Percentiles rank a stretch among this genome's conserved stretches.
These are phyloP conservation scores for Periphyllus acericola DNA, from an alignment of 2,888 invertebrate species.

Conservation along the genomic window DNA sequence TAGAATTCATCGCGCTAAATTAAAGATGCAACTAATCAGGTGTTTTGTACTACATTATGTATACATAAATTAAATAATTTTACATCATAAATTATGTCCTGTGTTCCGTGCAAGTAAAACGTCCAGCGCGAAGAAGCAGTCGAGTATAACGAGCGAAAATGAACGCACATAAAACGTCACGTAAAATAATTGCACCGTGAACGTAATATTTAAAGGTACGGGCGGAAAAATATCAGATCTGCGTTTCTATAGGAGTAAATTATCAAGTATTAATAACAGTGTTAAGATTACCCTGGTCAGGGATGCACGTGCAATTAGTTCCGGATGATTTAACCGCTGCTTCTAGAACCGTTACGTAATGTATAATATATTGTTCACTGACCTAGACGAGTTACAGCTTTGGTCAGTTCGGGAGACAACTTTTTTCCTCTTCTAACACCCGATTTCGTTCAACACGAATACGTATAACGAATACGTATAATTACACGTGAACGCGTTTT, in stretches of 20 bases:
- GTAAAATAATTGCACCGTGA: background rate
- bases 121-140: background rate
- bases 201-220: background rate
- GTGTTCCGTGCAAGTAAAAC: background rate
- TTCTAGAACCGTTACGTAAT: background rate
- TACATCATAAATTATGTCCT: too few relatives aligned
- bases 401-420: background rate
- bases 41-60: too few relatives aligned
- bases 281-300: background rate
- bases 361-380: background rate
- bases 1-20: too few relatives aligned
- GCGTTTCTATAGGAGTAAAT: background rate
- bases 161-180: background rate
- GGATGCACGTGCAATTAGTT: background rate
- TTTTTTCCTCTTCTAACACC: too few relatives aligned
- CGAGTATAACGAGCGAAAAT: background rate
- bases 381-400: background rate
- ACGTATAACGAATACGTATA: too few relatives aligned
- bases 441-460: too few relatives aligned
- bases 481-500: too few relatives aligned
- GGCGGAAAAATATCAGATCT: background rate
- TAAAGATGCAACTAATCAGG: too few relatives aligned
- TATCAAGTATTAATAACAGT: background rate
- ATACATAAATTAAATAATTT: too few relatives aligned
- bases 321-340: background rate